phyloP scores from a whole-genome alignment of 2,888 invertebrate species.

The Tachina grossa region DNA sequence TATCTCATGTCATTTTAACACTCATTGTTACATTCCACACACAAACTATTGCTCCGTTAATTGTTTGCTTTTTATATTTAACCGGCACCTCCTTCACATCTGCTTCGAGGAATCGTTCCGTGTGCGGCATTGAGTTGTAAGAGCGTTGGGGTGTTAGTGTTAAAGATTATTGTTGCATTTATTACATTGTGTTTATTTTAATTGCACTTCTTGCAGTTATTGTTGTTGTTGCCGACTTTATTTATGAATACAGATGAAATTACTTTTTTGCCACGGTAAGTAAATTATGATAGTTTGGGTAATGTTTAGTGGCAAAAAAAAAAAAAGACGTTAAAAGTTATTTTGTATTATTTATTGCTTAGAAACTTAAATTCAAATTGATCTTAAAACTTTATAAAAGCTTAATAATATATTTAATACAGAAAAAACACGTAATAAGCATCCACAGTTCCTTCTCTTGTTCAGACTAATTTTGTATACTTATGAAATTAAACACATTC shows the following conservation, averaged over 20 bases:
- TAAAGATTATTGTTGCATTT: constrained; percentile 13
- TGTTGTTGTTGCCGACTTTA: constrained; percentile 55
- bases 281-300: constrained; percentile 40
- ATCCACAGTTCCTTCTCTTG: too few relatives aligned
- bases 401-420: too few relatives aligned
- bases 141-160: constrained; percentile 24
- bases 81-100: not conserved
- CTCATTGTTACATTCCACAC: constrained; percentile 20
- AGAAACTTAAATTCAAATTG: too few relatives aligned
- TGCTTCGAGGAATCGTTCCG: not conserved
- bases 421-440: too few relatives aligned
- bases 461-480: too few relatives aligned
- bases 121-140: not conserved
- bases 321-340: not conserved
- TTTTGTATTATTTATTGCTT: not conserved
- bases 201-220: constrained; percentile 64
- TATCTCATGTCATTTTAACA: constrained; percentile 43
- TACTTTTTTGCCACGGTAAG: constrained; percentile 79
- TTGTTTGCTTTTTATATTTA: constrained; percentile 5
- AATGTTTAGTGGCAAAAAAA: constrained; percentile 3
- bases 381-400: too few relatives aligned
- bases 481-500: too few relatives aligned
- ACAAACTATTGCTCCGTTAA: constrained; percentile 15
- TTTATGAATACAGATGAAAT: constrained; percentile 79
- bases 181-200: constrained; percentile 53